Evolutionary conservation across 2,113 vertebrate species (phyloP).

Genomic region (Calonectris borealis): DNA sequence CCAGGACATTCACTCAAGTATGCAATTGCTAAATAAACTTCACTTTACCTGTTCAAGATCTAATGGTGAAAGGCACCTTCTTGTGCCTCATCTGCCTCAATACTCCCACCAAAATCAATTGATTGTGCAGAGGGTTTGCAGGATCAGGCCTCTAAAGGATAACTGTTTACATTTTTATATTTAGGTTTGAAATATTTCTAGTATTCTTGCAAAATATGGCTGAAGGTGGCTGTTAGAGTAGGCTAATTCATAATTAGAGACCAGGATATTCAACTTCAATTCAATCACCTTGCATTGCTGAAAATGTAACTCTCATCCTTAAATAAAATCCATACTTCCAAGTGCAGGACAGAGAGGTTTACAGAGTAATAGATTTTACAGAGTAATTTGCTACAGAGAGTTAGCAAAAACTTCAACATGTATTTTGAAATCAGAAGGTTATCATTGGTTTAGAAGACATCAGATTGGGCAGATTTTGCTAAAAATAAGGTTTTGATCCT

Average conservation of each 20-base stretch:
- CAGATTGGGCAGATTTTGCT: background rate
- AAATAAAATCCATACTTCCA: background rate
- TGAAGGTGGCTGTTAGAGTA: background rate
- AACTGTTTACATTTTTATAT: background rate
- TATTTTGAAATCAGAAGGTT: background rate
- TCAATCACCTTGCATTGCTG: background rate
- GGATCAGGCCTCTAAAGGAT: background rate
- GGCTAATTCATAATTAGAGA: background rate
- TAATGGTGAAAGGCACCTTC: background rate
- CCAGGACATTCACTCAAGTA: background rate
- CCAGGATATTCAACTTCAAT: background rate
- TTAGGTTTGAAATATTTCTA: background rate
- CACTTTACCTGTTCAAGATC: background rate
- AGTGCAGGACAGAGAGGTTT: background rate
- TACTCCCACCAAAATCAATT: background rate
- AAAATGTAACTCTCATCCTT: background rate
- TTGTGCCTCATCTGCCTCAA: background rate
- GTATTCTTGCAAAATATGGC: background rate
- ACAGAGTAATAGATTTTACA: background rate
- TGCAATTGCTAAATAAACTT: background rate
- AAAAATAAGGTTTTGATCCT: background rate
- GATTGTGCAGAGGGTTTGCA: slow-evolving; percentile 20
- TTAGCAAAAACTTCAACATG: background rate
- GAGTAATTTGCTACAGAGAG: background rate
- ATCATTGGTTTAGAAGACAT: background rate